Base-by-base conservation (phyloP, 2,888 invertebrate genomes). In the Acronicta psi region DNA sequence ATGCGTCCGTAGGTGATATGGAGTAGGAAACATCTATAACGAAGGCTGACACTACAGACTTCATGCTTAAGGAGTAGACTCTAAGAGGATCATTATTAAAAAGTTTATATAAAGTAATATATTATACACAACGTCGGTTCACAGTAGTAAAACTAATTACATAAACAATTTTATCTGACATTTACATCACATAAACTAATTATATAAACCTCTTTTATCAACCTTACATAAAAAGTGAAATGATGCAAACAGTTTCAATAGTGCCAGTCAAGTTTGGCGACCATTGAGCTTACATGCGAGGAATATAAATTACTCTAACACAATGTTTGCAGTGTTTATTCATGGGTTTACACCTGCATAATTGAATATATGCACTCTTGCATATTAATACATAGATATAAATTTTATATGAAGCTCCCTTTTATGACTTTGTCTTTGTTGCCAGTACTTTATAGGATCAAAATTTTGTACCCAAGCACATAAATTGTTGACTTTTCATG, bases 281-380 rank as follows among this genome's bases (percentile, higher is more conserved):
- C 58, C 65, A 3, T 44, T 60, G 45, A 43, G 29, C 44, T 9
- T 16, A 69, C 60, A 55, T 31, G 16, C 31, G 36, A 42, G 10
- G 65, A 73, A 75, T 75, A 66, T 44, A 44, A 71, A 75, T 75
- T 56, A 68, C 57, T 58, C 16, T 53, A 52, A 59, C 44, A 59
- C 64, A 71, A 69, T 54, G 55, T 59, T 60, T 62, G 61, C 54
- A 65, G 56, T 74, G 59, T 63, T 61, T 77, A 73, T 75, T 72
- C 62, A 70, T 73, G 13, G 49, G 51, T 58, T 68, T 56, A 73
- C 75, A 64, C 68, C 56, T 73, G 58, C 57, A 59, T 59, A 56
- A 44, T 44, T 55, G 11, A 10, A 25, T 25, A 53, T 31, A 52
- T 59, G 60, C 40, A 56, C 20, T n/a, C 38, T 52, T 41, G 49